phyloP scores from a whole-genome alignment of 2,113 vertebrate species.

The Caloenas nicobarica region DNA sequence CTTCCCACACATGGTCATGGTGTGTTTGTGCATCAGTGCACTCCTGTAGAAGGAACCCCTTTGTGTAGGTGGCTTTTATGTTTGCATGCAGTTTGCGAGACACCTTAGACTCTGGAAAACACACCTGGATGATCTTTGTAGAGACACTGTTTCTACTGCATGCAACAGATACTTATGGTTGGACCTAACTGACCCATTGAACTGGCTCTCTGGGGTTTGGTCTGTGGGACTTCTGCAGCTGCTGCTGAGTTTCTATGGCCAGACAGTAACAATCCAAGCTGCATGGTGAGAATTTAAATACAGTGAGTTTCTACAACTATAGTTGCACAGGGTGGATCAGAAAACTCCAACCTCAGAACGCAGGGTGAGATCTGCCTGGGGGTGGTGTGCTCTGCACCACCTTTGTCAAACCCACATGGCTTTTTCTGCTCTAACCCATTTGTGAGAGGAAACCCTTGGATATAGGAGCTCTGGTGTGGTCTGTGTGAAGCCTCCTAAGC shows the following conservation, averaged over 20 bases:
- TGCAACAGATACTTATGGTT: conserved; percentile 14
- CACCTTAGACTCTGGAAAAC: background rate
- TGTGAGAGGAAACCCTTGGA: background rate
- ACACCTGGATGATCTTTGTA: background rate
- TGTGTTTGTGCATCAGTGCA: background rate
- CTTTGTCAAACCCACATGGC: accelerated
- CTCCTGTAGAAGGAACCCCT: background rate
- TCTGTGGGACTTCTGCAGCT: background rate
- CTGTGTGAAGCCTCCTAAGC: background rate
- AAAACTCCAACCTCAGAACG: background rate
- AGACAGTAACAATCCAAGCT: background rate
- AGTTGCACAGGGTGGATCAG: background rate
- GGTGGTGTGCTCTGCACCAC: accelerated
- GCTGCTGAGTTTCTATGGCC: background rate
- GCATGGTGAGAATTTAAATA: background rate
- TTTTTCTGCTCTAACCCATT: background rate
- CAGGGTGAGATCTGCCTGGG: background rate
- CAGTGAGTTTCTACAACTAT: background rate
- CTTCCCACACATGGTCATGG: background rate
- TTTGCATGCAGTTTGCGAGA: background rate
- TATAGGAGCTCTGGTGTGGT: background rate
- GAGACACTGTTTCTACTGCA: conserved; percentile 8
- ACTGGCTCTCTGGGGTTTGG: background rate
- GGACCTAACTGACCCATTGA: background rate
- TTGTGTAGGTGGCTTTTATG: background rate